These are phyloP conservation scores for Actinemys pallida DNA, from an alignment of 2,113 vertebrate species.

Conservation along the genomic window DNA sequence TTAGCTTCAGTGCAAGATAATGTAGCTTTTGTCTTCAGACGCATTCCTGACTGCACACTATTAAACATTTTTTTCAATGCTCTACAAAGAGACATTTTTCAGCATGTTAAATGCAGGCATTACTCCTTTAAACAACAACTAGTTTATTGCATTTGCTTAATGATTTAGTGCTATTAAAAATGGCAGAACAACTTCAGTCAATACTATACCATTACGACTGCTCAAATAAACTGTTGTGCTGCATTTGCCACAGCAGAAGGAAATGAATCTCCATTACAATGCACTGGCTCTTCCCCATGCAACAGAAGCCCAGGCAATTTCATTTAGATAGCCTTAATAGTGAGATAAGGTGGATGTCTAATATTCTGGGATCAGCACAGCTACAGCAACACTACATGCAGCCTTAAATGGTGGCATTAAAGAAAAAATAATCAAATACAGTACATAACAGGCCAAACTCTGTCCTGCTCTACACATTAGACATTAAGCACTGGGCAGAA, in stretches of 20 bases:
- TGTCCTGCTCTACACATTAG: slow-evolving; percentile 16
- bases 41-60: accelerated
- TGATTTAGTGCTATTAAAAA: slow-evolving; percentile 63
- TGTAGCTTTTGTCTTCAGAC: background rate
- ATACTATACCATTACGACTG: slow-evolving; percentile 47
- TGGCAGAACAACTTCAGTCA: slow-evolving; percentile 42
- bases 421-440: slow-evolving; percentile 52
- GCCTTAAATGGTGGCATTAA: background rate
- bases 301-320: slow-evolving; percentile 29
- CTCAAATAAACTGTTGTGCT: slow-evolving; percentile 54
- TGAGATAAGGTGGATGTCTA: background rate
- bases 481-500: background rate
- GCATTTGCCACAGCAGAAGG: slow-evolving; percentile 23
- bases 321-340: slow-evolving; percentile 56
- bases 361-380: background rate
- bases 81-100: slow-evolving; percentile 5
- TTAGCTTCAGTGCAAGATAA: background rate
- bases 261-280: slow-evolving; percentile 59
- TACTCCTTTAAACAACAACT: slow-evolving; percentile 16
- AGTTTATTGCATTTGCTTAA: slow-evolving; percentile 51
- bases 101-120: background rate
- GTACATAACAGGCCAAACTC: slow-evolving; percentile 21
- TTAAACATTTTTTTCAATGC: background rate
- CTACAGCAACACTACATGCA: background rate
- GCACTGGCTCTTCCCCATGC: slow-evolving; percentile 18